These are phyloP conservation scores for Ptychoptera contaminata DNA, from an alignment of 2,888 invertebrate species.

Conservation along the genomic window DNA sequence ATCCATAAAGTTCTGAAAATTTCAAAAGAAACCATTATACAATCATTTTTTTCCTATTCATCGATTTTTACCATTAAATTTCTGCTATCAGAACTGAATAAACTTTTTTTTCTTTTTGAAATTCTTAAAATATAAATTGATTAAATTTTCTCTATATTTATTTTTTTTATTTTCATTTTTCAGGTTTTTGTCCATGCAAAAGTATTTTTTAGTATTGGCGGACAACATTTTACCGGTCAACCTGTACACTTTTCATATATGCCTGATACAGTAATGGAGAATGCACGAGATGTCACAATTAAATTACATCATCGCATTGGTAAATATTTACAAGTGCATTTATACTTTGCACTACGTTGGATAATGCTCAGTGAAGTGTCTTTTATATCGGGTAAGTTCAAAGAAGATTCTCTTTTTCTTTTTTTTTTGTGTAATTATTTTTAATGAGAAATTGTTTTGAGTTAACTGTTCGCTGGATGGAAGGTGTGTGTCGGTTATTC, in stretches of 20 bases:
- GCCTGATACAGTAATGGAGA: conserved; percentile 58
- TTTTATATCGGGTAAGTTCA: conserved; percentile 55
- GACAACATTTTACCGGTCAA: conserved; percentile 50
- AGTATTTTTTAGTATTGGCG: conserved; percentile 60
- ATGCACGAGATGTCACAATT: conserved; percentile 66
- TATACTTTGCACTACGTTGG: conserved; percentile 69
- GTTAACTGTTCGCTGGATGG: too few species aligned
- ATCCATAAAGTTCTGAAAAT: too few species aligned
- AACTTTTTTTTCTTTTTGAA: too few species aligned
- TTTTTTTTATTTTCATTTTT: conserved; percentile 9
- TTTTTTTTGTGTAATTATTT: conserved; percentile 13
- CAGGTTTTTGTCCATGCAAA: conserved; percentile 66
- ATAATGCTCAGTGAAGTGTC: conserved; percentile 74
- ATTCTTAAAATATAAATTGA: too few species aligned
- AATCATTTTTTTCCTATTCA: too few species aligned
- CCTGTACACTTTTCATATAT: conserved; percentile 62
- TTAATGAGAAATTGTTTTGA: too few species aligned
- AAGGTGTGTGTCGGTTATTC: too few species aligned
- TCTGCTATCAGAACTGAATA: too few species aligned
- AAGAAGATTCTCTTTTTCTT: conserved; percentile 15
- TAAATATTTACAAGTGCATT: conserved; percentile 54
- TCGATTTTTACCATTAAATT: too few species aligned
- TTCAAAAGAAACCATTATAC: too few species aligned
- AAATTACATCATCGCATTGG: conserved; percentile 63
- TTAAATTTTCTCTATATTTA: conserved; percentile 2